These are phyloP conservation scores for Blastobasis lacticolella DNA, from an alignment of 2,888 invertebrate genomes.

Conservation along the genomic window DNA sequence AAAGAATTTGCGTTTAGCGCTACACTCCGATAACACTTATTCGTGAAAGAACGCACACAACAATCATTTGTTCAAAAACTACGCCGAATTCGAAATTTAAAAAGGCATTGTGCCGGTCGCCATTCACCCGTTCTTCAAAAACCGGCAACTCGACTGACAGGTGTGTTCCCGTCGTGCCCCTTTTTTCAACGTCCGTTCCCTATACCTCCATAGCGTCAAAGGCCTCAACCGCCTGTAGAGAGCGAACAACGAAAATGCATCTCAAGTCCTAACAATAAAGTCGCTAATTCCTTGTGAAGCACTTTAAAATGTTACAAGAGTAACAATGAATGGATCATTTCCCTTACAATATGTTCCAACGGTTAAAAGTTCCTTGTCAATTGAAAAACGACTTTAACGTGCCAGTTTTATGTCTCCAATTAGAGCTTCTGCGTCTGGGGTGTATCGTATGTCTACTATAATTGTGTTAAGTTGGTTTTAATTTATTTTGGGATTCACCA, in stretches of 20 bases:
- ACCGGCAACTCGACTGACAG: conserved; percentile 72
- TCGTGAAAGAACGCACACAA: background rate
- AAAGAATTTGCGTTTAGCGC: no score
- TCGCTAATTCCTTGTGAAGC: conserved; percentile 20
- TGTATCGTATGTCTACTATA: conserved; percentile 32
- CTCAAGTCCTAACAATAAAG: conserved; percentile 17
- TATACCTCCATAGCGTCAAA: conserved; percentile 16
- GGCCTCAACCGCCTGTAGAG: conserved; percentile 21
- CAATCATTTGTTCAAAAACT: conserved; percentile 6
- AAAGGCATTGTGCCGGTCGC: conserved; percentile 48
- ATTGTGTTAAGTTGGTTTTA: conserved; percentile 49
- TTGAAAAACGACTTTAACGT: conserved; percentile 34
- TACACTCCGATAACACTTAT: no score
- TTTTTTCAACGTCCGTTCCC: conserved; percentile 71
- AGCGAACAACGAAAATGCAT: conserved; percentile 13
- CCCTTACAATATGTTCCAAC: conserved; percentile 67
- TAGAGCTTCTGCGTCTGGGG: conserved; percentile 16
- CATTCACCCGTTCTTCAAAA: conserved; percentile 68
- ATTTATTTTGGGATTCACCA: conserved; percentile 51
- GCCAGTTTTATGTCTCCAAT: conserved; percentile 20
- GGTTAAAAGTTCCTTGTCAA: conserved; percentile 40
- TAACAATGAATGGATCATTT: conserved; percentile 70
- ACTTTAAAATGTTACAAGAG: conserved; percentile 42
- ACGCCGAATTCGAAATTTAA: conserved; percentile 40
- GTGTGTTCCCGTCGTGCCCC: conserved; percentile 72